Base-by-base conservation (phyloP, 2,797 vertebrate genomes). In the Limosa lapponica region DNA sequence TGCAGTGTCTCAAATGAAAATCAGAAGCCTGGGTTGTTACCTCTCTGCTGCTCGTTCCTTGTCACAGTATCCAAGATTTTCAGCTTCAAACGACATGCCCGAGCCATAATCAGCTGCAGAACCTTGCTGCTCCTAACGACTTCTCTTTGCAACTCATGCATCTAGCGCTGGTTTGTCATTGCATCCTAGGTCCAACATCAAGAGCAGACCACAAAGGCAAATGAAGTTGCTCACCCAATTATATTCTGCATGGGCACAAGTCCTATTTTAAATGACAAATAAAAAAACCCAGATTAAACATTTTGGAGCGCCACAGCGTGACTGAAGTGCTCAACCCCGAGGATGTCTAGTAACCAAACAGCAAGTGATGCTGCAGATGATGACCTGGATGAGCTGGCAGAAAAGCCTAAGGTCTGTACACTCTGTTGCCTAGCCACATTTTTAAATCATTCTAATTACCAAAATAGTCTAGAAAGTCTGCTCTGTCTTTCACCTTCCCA, bases 401-500 rank as follows among this genome's bases (percentile, higher is more conserved):
- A 94, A 52, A 66, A 95, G 87, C 57, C 61, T 55, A 43, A 80
- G 71, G 78, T 82, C 82, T 77, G 73, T 16, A 58, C 66, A 48
- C 51, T 48, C 34, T 54, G 65, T 44, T 92, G 91, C 91, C 79
- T 69, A 91, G 72, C 54, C 94, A 93, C 36, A 3, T 58, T 91
- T 89, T 84, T 41, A 93, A 94, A 95, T 88, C 72, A 72, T 82
- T 84, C 51, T 62, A 66, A 75, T 87, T 72, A 92, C 67, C 51
- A 78, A 94, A 95, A 89, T 87, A 91, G 91, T 62, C 72, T 73
- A 71, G 59, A 82, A 91, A 80, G 71, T 77, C 83, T 87, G 67
- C 34, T 94, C 44, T 70, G 62, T 74, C 82, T 93, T 93, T 77
- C 83, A 94, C 73, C 61, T 96, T 92, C 85, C 73, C 89, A 93